These are phyloP conservation scores for Cariama cristata DNA, from an alignment of 2,113 vertebrate genomes.

Conservation along the genomic window DNA sequence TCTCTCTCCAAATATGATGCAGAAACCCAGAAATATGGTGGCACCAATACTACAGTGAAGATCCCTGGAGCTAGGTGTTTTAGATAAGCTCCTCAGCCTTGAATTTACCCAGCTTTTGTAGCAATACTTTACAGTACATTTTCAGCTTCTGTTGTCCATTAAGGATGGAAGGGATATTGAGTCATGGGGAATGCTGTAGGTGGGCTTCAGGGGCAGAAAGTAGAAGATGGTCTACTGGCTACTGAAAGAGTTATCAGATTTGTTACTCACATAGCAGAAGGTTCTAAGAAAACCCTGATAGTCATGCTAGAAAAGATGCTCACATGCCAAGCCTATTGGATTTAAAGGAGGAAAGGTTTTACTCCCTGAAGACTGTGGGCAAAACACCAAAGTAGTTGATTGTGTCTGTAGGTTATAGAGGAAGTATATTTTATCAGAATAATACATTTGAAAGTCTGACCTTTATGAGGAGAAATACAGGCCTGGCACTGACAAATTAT, in stretches of 20 bases:
- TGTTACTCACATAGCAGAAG: background rate
- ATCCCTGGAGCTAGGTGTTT: background rate
- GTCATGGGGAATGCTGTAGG: background rate
- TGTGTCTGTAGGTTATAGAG: background rate
- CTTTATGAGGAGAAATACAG: background rate
- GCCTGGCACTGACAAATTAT: background rate
- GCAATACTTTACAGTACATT: background rate
- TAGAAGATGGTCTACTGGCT: background rate
- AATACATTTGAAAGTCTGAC: background rate
- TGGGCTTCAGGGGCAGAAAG: background rate
- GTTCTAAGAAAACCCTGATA: background rate
- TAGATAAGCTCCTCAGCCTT: background rate
- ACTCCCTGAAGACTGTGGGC: background rate
- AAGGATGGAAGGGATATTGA: background rate
- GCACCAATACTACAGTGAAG: background rate
- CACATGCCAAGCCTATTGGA: background rate
- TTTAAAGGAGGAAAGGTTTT: conserved; percentile 17
- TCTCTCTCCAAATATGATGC: background rate
- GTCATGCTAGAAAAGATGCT: background rate
- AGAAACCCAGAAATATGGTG: background rate
- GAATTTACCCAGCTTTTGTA: background rate
- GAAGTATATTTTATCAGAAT: background rate
- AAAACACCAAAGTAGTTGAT: background rate
- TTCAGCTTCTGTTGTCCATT: background rate
- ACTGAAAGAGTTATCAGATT: background rate